Evolutionary conservation across 2,888 invertebrate species (phyloP), one percentile per base, ranked within the genome.

Genomic region (Chorisops tibialis): DNA sequence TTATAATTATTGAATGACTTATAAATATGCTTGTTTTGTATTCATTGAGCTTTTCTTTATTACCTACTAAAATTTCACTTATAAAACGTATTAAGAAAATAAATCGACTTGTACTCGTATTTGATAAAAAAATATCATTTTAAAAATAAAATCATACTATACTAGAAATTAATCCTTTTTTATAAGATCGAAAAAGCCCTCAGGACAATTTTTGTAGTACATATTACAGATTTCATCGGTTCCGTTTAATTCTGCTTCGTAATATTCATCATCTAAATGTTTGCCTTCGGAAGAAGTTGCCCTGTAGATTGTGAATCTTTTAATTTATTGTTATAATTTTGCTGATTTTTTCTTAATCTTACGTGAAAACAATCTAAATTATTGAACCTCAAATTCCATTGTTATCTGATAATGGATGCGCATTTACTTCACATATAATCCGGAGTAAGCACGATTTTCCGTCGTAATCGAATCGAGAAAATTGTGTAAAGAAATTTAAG

Each of bases 281-380:
- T 59, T 48, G 14, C 38, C 21, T 5, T 9, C 21, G 5, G 47
- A 48, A 19, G 59, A 30, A 19, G 48, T 19, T 2, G 59, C 48
- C 38, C 59, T 59, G 47, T 18, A 39, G 7, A 11, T 47, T 16
- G 43, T 12, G 14, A 37, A 37, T 9, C 6, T 9, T 37, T 9
- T 37, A 9, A 37, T 37, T 37, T 37, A 37, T 37, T 37, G 6
- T 37, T 37, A 37, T n/a, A n/a, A n/a, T n/a, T n/a, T n/a, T n/a
- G n/a, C n/a, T n/a, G n/a, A n/a, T n/a, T n/a, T n/a, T n/a, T n/a
- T n/a, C n/a, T n/a, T n/a, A n/a, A n/a, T n/a, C n/a, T n/a, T 79
- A 88, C 89, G 86, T 85, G 64, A 89, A 82, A 63, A 88, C 71
- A 38, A 87, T 80, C 70, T 87, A 84, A 37, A 88, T 76, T 64